Evolutionary conservation across 2,888 invertebrate species (phyloP), one percentile per base, ranked within the genome.

Genomic region (Thelaira solivaga): DNA sequence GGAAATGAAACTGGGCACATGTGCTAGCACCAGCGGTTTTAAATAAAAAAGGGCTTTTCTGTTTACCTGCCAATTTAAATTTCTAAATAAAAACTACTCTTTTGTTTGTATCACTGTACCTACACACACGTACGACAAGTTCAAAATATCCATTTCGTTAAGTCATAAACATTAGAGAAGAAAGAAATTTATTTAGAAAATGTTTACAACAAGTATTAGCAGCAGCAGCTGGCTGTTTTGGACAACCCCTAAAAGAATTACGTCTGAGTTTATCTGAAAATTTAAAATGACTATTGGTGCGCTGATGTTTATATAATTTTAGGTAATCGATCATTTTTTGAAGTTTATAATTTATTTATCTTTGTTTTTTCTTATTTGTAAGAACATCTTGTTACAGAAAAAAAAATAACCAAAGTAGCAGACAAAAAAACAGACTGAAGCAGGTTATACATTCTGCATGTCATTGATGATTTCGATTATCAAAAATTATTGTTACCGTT

Each of bases 71-170:
- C 1, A 18, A 20, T 22, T 1, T 16, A 6, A 59, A 6, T 49
- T 8, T 43, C 18, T 29, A n/a, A n/a, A n/a, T n/a, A n/a, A n/a
- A n/a, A n/a, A n/a, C 6, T 11, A 1, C 34, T 24, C 24, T 45
- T 34, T 16, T 8, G 10, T 29, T n/a, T 69, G 20, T 45, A 62
- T 22, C 7, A 45, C 24, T 65, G 43, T 43, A 51, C 22, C 43
- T 26, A 31, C 59, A 74, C 74, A 78, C 65, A 74, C 61, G 65
- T 71, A 74, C 61, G 78, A 71, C 69, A 74, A 61, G 74, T 78
- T 78, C 61, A 61, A n/a, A n/a, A n/a, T n/a, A n/a, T n/a, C n/a
- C n/a, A n/a, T n/a, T n/a, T n/a, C n/a, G n/a, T n/a, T n/a, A 39
- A 20, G 45, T 57, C 31, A 18, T 24, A n/a, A 31, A 24, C 26